Evolutionary conservation across 2,888 invertebrate species (phyloP).

Genomic region (Drosophila cyrtoloma): DNA sequence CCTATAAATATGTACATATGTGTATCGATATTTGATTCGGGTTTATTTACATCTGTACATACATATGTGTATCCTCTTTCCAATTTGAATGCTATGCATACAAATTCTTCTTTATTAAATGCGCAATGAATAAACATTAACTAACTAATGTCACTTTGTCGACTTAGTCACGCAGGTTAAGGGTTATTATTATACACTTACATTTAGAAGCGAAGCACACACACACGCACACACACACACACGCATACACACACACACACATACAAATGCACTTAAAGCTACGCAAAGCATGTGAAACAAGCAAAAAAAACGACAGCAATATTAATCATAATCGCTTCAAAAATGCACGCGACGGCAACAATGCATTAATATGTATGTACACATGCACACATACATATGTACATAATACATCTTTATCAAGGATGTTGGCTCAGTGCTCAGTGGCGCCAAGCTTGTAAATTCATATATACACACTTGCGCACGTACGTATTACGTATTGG

Average conservation of each 20-base stretch:
- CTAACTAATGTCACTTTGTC: not conserved
- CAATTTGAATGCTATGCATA: not conserved
- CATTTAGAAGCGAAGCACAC: not conserved
- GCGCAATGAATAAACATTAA: not conserved
- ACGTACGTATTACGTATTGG: conserved; percentile 3
- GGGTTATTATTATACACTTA: not conserved
- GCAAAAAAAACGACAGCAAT: not conserved
- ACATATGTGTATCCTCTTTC: not conserved
- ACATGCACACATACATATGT: not conserved
- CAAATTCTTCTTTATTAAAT: not conserved
- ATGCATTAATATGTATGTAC: not conserved
- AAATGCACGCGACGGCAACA: not conserved
- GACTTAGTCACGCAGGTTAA: not conserved
- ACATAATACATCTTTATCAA: not conserved
- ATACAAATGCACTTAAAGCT: not conserved
- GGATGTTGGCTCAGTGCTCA: not conserved
- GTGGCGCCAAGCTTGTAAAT: not conserved
- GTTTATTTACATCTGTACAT: not conserved
- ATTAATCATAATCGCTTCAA: not conserved
- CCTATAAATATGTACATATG: not conserved
- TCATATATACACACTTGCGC: not conserved
- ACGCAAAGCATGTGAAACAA: not conserved
- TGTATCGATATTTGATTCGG: not conserved
- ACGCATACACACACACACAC: not conserved
- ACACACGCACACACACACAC: not conserved